These are phyloP conservation scores for Ochotona curzoniae DNA, from an alignment of 2,113 vertebrate species.

Conservation along the genomic window DNA sequence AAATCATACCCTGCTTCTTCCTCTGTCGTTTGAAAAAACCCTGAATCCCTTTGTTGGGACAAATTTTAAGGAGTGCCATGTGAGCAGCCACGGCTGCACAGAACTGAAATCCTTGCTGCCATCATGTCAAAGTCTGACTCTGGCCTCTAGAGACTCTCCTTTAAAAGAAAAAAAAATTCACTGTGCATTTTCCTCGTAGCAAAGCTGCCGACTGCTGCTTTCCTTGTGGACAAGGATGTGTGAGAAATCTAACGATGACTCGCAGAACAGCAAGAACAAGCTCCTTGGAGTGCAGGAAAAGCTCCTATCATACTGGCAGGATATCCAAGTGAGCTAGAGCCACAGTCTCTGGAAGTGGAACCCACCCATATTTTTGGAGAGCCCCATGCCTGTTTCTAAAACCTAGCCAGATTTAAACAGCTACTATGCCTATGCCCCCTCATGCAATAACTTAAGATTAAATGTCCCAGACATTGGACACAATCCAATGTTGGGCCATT, in stretches of 20 bases:
- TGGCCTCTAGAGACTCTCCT: background rate
- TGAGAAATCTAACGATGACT: constrained; percentile 39
- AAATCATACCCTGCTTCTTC: background rate
- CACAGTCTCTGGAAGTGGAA: constrained; percentile 6
- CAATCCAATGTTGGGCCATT: background rate
- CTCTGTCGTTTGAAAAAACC: constrained; percentile 20
- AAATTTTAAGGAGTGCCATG: background rate
- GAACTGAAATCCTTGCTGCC: background rate
- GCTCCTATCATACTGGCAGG: background rate
- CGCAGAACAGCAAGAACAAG: constrained; percentile 9
- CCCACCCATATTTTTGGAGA: constrained; percentile 42
- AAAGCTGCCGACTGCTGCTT: background rate
- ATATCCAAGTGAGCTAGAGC: background rate
- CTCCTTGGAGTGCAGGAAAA: constrained; percentile 20
- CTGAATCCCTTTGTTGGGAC: background rate
- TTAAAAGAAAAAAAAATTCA: constrained; percentile 8
- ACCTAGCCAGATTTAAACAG: background rate
- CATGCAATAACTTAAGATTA: background rate
- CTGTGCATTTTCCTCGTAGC: background rate
- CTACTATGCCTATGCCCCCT: background rate
- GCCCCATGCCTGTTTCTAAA: background rate
- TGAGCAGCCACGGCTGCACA: constrained; percentile 11
- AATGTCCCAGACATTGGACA: constrained; percentile 44
- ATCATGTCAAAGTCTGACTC: background rate
- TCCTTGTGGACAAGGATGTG: constrained; percentile 5